phyloP scores from a whole-genome alignment of 2,113 vertebrate species.

The Lipophrys pholis region DNA sequence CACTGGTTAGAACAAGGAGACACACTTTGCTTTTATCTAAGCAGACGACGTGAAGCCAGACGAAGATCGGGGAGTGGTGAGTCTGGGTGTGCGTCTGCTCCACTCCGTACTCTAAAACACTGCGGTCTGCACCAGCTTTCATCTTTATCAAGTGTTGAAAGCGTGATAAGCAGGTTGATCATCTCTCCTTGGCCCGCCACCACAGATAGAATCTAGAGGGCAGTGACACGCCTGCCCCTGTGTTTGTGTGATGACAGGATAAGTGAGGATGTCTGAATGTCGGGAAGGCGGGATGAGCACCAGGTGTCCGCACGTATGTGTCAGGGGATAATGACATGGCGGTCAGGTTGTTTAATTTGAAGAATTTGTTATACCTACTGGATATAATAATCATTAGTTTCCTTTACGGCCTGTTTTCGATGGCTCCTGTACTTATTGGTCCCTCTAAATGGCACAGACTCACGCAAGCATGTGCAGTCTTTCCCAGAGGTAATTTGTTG shows the following conservation, averaged over 20 bases:
- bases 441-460: not conserved
- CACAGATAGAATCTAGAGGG: slow-evolving; percentile 60
- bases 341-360: slow-evolving; percentile 16
- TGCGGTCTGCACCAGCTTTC: slow-evolving; percentile 7
- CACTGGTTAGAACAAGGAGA: too few relatives aligned
- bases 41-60: too few relatives aligned
- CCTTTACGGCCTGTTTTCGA: not conserved
- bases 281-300: slow-evolving; percentile 44
- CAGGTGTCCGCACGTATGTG: slow-evolving; percentile 31
- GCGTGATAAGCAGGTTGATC: slow-evolving; percentile 57
- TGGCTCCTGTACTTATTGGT: not conserved
- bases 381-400: slow-evolving; percentile 1
- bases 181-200: slow-evolving; percentile 45
- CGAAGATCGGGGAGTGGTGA: too few relatives aligned
- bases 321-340: slow-evolving; percentile 16
- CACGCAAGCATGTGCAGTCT: not conserved
- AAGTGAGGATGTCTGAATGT: slow-evolving; percentile 62
- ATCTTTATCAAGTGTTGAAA: slow-evolving; percentile 50
- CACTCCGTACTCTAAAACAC: too few relatives aligned
- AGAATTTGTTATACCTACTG: slow-evolving; percentile 20
- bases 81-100: too few relatives aligned
- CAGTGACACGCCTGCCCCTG: slow-evolving; percentile 36
- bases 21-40: too few relatives aligned
- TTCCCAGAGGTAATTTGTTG: slow-evolving; percentile 39
- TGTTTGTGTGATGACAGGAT: slow-evolving; percentile 62